A percentile compares a stretch with the other conserved stretches of the same genome.
Evolutionary conservation across 2,113 vertebrate genomes (phyloP).

Genomic region (Myanophis thanlyinensis): DNA sequence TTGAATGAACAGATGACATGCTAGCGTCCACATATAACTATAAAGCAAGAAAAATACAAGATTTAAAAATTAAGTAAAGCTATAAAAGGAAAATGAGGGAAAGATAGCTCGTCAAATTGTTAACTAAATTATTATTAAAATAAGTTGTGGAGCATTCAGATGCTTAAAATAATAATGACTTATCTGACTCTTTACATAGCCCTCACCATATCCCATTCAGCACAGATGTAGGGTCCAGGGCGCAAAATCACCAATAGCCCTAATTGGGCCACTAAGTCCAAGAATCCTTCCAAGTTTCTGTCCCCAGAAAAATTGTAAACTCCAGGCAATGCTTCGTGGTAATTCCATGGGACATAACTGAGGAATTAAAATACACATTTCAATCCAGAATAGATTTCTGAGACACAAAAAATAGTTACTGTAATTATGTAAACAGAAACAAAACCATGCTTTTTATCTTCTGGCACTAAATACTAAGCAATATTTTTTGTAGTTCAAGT

Average conservation of each 20-base stretch:
- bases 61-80: background rate
- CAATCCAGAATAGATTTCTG: background rate
- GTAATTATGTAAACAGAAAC: background rate
- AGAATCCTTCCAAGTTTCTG: constrained; percentile 84
- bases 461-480: background rate
- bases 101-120: background rate
- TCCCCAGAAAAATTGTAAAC: constrained; percentile 83
- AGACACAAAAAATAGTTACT: background rate
- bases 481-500: background rate
- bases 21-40: background rate
- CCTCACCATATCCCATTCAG: constrained; percentile 99
- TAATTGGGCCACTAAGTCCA: constrained; percentile 82
- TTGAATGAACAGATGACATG: background rate
- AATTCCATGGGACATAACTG: constrained; percentile 97
- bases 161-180: background rate
- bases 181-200: constrained; percentile 4
- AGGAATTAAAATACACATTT: constrained; percentile 34
- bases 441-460: background rate
- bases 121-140: background rate
- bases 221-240: constrained; percentile 97
- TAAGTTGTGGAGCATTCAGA: background rate
- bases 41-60: background rate
- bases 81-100: background rate
- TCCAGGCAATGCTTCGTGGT: constrained; percentile 83
- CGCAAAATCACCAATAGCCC: constrained; percentile 92